phyloP scores from a whole-genome alignment of 2,113 vertebrate species.

The Solea senegalensis region DNA sequence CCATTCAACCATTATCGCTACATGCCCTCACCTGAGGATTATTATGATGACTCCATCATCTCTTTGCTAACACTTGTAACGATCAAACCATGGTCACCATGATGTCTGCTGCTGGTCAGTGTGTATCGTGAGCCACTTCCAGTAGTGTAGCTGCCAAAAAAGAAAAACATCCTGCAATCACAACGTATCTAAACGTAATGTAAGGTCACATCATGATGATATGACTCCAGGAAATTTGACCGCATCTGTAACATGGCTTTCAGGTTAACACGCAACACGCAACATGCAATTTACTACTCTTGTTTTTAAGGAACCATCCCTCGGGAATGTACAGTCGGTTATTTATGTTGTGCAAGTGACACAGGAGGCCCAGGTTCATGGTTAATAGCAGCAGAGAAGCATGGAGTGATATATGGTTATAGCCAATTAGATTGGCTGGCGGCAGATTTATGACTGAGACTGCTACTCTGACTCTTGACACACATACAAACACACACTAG shows the following conservation, averaged over 20 bases:
- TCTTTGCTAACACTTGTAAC: neutral
- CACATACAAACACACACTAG: constrained; percentile 10
- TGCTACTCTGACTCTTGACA: neutral
- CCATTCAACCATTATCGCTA: too few species aligned
- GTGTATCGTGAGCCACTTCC: neutral
- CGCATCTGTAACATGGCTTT: constrained; percentile 1
- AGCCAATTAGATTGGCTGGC: constrained; percentile 62
- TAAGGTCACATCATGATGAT: neutral
- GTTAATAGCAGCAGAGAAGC: constrained; percentile 58
- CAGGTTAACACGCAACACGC: neutral
- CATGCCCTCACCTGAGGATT: too few species aligned
- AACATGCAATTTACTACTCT: constrained; percentile 38
- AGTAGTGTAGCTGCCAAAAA: neutral
- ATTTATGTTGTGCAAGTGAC: constrained; percentile 56
- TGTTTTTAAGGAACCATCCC: constrained; percentile 22
- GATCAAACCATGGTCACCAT: neutral
- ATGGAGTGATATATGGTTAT: constrained; percentile 67
- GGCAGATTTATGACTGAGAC: constrained; percentile 64
- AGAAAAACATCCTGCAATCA: neutral
- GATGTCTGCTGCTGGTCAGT: constrained; percentile 1
- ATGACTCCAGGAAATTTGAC: constrained; percentile 3
- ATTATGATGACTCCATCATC: too few species aligned
- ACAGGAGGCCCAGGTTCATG: constrained; percentile 51
- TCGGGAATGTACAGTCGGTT: constrained; percentile 31
- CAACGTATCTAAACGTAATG: neutral